phyloP scores from a whole-genome alignment of 1,140 invertebrate species.

The Drosophila auraria region DNA sequence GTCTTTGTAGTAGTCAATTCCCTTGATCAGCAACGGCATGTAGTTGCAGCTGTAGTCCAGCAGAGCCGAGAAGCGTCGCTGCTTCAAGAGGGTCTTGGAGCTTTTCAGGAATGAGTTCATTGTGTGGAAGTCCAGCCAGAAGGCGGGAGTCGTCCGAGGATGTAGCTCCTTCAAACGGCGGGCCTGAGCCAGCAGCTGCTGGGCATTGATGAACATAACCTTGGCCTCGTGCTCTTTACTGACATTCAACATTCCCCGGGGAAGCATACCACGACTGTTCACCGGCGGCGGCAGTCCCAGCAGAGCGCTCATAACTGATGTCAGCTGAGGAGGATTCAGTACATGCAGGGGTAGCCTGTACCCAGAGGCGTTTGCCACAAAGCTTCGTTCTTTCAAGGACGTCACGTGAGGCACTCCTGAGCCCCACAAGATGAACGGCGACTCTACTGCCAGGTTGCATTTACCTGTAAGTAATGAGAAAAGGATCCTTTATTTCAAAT shows the following conservation, averaged over 20 bases:
- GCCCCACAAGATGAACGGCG: slow-evolving; percentile 97
- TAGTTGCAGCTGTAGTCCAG: slow-evolving; percentile 41
- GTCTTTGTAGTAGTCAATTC: slow-evolving; percentile 90
- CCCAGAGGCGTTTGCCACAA: slow-evolving; percentile 27
- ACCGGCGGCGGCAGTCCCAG: slow-evolving; percentile 94
- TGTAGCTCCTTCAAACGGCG: slow-evolving; percentile 80
- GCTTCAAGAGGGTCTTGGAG: slow-evolving; percentile 13
- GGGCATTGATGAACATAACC: slow-evolving; percentile 89
- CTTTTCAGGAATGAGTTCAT: slow-evolving; percentile 38
- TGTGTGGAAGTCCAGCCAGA: slow-evolving; percentile 28
- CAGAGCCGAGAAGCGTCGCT: slow-evolving; percentile 45
- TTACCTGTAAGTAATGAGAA: slow-evolving; percentile 90
- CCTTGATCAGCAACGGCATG: slow-evolving; percentile 85
- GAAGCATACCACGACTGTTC: slow-evolving; percentile 93
- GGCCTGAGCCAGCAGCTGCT: slow-evolving; percentile 91
- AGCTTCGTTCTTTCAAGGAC: slow-evolving; percentile 16
- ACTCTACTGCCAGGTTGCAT: slow-evolving; percentile 94
- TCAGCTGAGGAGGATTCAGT: slow-evolving; percentile 94
- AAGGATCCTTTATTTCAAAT: too few relatives aligned
- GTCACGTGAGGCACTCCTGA: slow-evolving; percentile 88
- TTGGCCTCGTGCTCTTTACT: slow-evolving; percentile 87
- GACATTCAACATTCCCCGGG: slow-evolving; percentile 87
- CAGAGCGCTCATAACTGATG: slow-evolving; percentile 94
- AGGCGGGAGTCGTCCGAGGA: slow-evolving; percentile 24
- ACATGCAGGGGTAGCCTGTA: slow-evolving; percentile 85